phyloP scores from a whole-genome alignment of 2,888 invertebrate species.

The Parasteatoda lunata region DNA sequence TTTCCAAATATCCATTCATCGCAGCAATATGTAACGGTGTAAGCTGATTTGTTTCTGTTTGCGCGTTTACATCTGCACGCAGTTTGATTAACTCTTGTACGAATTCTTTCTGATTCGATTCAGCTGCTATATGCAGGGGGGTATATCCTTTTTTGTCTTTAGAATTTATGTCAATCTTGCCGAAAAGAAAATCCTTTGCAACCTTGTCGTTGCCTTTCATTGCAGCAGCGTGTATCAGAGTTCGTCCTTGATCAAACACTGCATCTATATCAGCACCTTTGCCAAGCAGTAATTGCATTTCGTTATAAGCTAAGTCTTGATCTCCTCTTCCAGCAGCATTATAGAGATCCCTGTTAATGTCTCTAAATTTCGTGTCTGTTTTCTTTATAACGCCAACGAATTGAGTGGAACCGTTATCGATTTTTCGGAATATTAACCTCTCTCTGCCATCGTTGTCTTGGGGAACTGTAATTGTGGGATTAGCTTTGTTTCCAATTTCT shows the following conservation, averaged over 20 bases:
- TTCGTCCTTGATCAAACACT: neutral
- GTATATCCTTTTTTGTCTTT: constrained; percentile 2
- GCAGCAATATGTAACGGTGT: neutral
- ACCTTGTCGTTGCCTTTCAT: neutral
- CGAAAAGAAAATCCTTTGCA: no score
- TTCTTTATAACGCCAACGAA: neutral
- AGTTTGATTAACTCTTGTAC: neutral
- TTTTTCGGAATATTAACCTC: constrained; percentile 1
- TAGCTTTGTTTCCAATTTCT: neutral
- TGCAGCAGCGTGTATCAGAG: constrained; percentile 3
- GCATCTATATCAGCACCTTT: constrained; percentile 1
- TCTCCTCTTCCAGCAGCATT: neutral
- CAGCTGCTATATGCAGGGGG: constrained; percentile 2
- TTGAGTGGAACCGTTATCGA: neutral
- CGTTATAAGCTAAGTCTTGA: neutral
- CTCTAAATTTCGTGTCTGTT: neutral
- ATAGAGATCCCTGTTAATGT: constrained; percentile 2
- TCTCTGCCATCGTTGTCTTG: neutral
- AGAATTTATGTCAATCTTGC: neutral
- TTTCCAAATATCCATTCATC: neutral
- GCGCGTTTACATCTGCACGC: neutral
- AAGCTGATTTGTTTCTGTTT: neutral
- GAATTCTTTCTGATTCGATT: neutral
- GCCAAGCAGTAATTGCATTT: neutral
- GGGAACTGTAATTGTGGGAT: neutral